Percentiles rank a stretch among this genome's conserved stretches.
phyloP scores from a whole-genome alignment of 1,140 invertebrate genomes.

The Rhizoglyphus robini region DNA sequence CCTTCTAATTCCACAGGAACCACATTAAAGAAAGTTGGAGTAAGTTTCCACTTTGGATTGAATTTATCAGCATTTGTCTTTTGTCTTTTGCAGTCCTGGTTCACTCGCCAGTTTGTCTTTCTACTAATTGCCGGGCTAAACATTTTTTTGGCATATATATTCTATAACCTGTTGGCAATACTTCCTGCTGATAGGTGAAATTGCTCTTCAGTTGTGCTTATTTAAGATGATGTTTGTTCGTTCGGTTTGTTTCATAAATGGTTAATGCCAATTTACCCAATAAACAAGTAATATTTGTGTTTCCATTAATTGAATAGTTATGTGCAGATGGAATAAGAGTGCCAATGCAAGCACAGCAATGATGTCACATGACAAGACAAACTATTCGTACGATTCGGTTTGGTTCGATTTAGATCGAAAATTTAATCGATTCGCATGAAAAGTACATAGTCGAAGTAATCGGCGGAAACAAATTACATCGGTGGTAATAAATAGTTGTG shows the following conservation, averaged over 20 bases:
- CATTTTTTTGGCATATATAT: background rate
- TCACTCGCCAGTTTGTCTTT: conserved; percentile 7
- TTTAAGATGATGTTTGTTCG: no score
- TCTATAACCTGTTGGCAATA: conserved; percentile 5
- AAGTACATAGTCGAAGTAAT: no score
- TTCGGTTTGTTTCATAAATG: no score
- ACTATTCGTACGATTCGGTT: no score
- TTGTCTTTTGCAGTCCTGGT: background rate
- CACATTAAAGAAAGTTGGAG: background rate
- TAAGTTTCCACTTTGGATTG: conserved; percentile 3
- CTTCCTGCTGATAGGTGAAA: background rate
- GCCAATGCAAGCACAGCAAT: no score
- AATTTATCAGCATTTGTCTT: background rate
- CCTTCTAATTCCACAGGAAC: background rate
- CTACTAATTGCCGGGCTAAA: background rate
- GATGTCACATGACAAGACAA: no score
- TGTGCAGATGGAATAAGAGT: no score
- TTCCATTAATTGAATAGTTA: no score
- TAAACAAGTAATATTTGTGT: no score
- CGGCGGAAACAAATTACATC: background rate
- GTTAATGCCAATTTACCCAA: no score
- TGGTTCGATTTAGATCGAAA: background rate
- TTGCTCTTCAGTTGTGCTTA: no score
- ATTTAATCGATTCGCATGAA: background rate
- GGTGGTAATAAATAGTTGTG: background rate